These are phyloP conservation scores for Drosophila malerkotliana DNA, from an alignment of 1,140 invertebrate species.

Conservation along the genomic window DNA sequence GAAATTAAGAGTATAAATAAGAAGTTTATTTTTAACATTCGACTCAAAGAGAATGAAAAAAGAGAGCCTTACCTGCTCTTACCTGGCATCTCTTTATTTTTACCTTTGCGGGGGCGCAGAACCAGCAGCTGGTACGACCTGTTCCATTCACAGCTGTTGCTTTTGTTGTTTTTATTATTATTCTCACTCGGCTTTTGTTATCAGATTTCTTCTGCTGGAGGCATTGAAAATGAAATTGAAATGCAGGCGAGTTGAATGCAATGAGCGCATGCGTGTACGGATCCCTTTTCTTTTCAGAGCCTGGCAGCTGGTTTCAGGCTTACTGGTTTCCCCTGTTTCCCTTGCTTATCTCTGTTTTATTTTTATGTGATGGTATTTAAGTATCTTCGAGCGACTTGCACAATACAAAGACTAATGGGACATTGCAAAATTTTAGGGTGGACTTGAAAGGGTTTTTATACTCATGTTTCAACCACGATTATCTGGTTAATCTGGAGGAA, in stretches of 20 bases:
- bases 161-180: conserved; percentile 40
- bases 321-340: conserved; percentile 29
- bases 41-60: background rate
- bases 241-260: conserved; percentile 56
- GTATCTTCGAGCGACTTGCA: conserved; percentile 50
- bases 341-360: conserved; percentile 27
- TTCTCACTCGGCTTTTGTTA: conserved; percentile 61
- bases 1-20: background rate
- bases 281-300: conserved; percentile 36
- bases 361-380: background rate
- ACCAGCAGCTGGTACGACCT: conserved; percentile 20
- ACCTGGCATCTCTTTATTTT: background rate
- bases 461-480: too few species aligned
- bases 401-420: conserved; percentile 43
- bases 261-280: conserved; percentile 53
- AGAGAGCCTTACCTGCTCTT: background rate
- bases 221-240: conserved; percentile 10
- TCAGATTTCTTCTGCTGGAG: conserved; percentile 58
- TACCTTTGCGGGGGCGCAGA: background rate
- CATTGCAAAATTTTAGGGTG: conserved; percentile 15
- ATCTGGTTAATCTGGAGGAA: too few species aligned
- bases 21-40: too few species aligned
- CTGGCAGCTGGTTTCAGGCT: conserved; percentile 46
- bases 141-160: conserved; percentile 70
- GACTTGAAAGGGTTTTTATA: background rate